phyloP scores from a whole-genome alignment of 1,140 invertebrate genomes.

The Caenorhabditis brenneri region DNA sequence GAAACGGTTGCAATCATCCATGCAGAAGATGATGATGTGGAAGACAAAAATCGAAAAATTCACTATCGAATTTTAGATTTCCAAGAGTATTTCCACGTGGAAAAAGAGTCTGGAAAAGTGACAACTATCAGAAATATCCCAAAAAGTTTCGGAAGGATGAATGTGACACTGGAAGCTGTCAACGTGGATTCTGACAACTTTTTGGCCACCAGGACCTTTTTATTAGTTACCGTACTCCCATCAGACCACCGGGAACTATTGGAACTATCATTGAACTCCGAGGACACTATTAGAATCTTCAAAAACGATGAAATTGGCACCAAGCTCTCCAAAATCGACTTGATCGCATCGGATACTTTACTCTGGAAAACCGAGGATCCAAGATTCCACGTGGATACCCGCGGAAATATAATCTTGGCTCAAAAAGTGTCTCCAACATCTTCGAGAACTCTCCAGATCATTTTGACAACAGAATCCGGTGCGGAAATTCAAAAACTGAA shows the following conservation, averaged over 20 bases:
- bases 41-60: no score
- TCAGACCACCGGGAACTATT: no score
- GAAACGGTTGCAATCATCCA: no score
- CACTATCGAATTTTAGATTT: no score
- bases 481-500: neutral
- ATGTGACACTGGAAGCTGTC: neutral
- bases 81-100: slow-evolving; percentile 27
- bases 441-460: neutral
- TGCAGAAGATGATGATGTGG: no score
- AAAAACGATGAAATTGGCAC: neutral
- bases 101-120: neutral
- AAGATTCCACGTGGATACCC: neutral
- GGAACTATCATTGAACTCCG: neutral
- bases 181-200: neutral
- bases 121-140: neutral
- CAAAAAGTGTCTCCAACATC: neutral
- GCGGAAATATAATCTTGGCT: neutral
- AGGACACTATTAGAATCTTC: neutral
- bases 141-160: neutral
- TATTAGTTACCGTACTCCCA: slow-evolving; percentile 1
- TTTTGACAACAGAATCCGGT: neutral
- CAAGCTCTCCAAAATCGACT: neutral
- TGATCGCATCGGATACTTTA: neutral
- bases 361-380: neutral
- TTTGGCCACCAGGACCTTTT: neutral